Conservation (phyloP, 2,113 vertebrate species). For the Anguilla rostrata region DNA sequence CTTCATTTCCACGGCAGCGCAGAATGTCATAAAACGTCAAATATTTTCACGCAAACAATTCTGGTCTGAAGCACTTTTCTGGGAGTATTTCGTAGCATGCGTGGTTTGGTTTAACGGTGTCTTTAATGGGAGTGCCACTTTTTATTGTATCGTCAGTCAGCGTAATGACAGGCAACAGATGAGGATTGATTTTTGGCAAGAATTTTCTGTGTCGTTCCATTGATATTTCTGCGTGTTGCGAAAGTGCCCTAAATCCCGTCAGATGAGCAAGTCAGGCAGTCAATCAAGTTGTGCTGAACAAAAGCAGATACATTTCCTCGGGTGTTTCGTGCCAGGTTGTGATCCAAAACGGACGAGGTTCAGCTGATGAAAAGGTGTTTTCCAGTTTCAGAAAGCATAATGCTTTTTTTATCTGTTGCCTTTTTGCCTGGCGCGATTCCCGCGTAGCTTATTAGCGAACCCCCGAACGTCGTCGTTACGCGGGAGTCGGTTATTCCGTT, state of each 20-base stretch:
- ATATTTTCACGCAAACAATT: neutral
- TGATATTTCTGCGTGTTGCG: neutral
- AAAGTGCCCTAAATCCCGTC: conserved; percentile 30
- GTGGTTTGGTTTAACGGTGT: neutral
- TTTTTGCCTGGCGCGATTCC: conserved; percentile 30
- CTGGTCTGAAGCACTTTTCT: neutral
- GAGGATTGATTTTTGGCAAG: neutral
- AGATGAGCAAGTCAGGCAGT: conserved; percentile 27
- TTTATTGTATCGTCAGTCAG: neutral
- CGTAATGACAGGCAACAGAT: neutral
- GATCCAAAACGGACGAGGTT: neutral
- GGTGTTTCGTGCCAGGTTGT: neutral
- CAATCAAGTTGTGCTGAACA: neutral
- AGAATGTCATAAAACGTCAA: too few species aligned
- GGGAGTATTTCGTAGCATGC: neutral
- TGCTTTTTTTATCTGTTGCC: neutral
- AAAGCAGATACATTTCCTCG: neutral
- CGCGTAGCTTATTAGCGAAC: conserved; percentile 59
- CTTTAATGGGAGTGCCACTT: neutral
- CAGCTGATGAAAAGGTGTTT: neutral
- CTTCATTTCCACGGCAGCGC: too few species aligned
- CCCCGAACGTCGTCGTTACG: conserved; percentile 57
- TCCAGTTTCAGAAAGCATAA: neutral
- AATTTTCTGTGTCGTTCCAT: too few species aligned
- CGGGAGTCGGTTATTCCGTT: conserved; percentile 58